Evolutionary conservation across 2,113 vertebrate species (phyloP).

Genomic region (Pogonocichla stellata): DNA sequence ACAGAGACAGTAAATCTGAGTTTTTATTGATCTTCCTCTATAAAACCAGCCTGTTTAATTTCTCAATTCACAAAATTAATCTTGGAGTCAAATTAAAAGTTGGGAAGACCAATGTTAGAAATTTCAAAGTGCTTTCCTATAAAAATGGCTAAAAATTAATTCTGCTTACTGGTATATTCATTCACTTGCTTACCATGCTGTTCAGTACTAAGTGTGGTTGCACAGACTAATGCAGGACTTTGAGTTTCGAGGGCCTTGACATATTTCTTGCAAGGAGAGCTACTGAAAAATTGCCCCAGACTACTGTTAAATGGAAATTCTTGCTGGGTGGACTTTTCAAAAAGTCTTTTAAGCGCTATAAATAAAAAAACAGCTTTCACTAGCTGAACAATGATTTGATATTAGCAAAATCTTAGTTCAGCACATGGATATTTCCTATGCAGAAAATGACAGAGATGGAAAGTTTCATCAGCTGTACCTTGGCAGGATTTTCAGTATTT

Average conservation of each 20-base stretch:
- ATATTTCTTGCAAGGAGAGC: background rate
- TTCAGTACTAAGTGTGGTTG: background rate
- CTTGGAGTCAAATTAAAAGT: background rate
- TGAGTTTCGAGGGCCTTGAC: background rate
- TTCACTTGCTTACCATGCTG: background rate
- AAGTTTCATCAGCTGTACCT: background rate
- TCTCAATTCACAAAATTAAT: background rate
- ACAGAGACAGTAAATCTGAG: background rate
- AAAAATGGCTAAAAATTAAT: background rate
- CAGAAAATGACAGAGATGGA: background rate
- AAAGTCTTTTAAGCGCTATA: background rate
- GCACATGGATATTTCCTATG: background rate
- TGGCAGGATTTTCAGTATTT: background rate
- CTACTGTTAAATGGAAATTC: background rate
- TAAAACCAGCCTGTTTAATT: background rate
- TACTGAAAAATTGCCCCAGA: background rate
- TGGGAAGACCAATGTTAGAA: background rate
- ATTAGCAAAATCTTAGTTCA: background rate
- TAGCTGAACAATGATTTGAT: background rate
- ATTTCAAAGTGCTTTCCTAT: background rate
- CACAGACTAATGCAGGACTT: background rate
- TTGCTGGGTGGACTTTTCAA: background rate
- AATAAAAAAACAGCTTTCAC: background rate
- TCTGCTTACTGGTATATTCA: background rate
- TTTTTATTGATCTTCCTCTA: background rate